Evolutionary conservation across 1,140 invertebrate species (phyloP).

Genomic region (Ips typographus): DNA sequence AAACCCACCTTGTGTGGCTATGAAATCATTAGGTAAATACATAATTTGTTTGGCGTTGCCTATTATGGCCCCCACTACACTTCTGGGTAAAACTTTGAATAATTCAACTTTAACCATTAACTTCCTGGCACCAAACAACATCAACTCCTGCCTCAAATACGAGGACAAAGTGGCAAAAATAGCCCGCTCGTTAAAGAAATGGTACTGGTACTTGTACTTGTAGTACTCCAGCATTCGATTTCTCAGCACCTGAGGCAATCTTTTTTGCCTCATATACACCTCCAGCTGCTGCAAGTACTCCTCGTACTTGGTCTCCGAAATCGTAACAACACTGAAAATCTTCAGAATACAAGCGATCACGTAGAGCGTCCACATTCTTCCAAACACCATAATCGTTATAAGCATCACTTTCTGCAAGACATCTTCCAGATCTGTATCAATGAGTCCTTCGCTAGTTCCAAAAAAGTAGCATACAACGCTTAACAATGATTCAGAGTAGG

Average conservation of each 20-base stretch:
- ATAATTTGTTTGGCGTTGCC: slow-evolving; percentile 48
- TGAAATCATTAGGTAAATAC: slow-evolving; percentile 54
- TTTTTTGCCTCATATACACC: slow-evolving; percentile 28
- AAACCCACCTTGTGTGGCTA: slow-evolving; percentile 44
- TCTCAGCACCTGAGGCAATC: slow-evolving; percentile 25
- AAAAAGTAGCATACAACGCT: slow-evolving; percentile 26
- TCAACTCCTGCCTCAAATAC: slow-evolving; percentile 48
- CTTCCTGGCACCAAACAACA: slow-evolving; percentile 49
- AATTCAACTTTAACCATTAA: slow-evolving; percentile 52
- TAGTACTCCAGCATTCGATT: slow-evolving; percentile 21
- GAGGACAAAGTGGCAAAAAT: slow-evolving; percentile 38
- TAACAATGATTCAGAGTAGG: slow-evolving; percentile 27
- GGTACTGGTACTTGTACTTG: slow-evolving; percentile 30
- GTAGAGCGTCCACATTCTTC: slow-evolving; percentile 31
- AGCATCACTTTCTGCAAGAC: slow-evolving; percentile 19
- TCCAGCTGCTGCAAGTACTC: slow-evolving; percentile 23
- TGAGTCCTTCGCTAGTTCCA: slow-evolving; percentile 12
- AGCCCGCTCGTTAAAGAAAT: slow-evolving; percentile 32
- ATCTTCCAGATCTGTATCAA: not conserved
- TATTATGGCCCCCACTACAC: slow-evolving; percentile 46
- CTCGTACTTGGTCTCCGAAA: slow-evolving; percentile 37
- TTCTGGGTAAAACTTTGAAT: slow-evolving; percentile 48
- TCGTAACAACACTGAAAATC: slow-evolving; percentile 27
- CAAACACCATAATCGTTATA: slow-evolving; percentile 15
- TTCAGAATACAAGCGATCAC: slow-evolving; percentile 28